Evolutionary conservation across 2,113 vertebrate species (phyloP).

Genomic region (Brachirus orientalis): DNA sequence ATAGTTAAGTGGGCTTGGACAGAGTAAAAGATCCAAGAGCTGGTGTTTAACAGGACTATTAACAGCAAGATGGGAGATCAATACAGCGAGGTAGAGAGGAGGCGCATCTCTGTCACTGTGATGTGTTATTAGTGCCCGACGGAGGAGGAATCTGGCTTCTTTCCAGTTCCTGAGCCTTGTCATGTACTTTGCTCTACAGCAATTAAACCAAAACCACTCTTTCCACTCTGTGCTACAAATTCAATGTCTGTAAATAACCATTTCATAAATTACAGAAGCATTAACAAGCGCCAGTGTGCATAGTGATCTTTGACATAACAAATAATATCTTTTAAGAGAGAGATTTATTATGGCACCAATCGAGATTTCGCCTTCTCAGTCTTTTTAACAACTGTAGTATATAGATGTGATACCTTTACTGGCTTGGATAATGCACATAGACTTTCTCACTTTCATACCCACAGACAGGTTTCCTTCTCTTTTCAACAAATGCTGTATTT

Average conservation of each 20-base stretch:
- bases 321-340: conserved; percentile 51
- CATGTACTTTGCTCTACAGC: conserved; percentile 69
- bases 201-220: conserved; percentile 70
- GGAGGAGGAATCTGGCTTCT: conserved; percentile 74
- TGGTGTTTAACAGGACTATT: conserved; percentile 88
- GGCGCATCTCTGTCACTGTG: conserved; percentile 84
- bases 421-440: conserved; percentile 31
- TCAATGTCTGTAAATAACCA: conserved; percentile 63
- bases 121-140: conserved; percentile 85
- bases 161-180: conserved; percentile 69
- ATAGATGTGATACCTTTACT: conserved; percentile 41
- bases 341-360: conserved; percentile 51
- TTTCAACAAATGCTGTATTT: conserved; percentile 1
- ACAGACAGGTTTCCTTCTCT: conserved; percentile 19
- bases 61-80: conserved; percentile 87
- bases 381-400: conserved; percentile 22
- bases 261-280: conserved; percentile 67
- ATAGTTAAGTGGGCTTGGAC: conserved; percentile 88
- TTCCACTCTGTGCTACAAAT: conserved; percentile 31
- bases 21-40: conserved; percentile 88
- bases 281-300: conserved; percentile 40
- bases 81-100: conserved; percentile 83
- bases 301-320: conserved; percentile 57
- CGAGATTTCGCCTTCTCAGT: conserved; percentile 32
- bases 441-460: not conserved